Evolutionary conservation across 2,888 invertebrate genomes (phyloP), one percentile per base, ranked within the genome.

Genomic region (Anarsia innoxiella): DNA sequence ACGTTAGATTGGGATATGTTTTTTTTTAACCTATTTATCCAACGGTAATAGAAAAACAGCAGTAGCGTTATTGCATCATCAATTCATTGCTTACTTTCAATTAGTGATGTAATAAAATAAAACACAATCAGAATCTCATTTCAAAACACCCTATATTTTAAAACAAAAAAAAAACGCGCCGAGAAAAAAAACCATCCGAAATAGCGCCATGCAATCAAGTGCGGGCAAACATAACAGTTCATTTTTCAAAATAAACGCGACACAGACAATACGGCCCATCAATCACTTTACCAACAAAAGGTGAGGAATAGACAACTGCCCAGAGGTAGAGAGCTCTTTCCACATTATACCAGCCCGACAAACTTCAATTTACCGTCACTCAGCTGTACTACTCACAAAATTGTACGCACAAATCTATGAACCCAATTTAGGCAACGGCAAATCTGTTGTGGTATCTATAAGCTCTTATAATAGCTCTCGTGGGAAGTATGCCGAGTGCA

Each of bases 201-300:
- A 63, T 58, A 58, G 57, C 59, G 52, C 8, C 19, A 25, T 53
- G 55, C 65, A 73, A 76, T 75, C 69, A 66, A 61, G 59, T 57
- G 59, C 59, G 60, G 59, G 59, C 70, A 71, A 77, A 74, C 70
- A 72, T 53, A 59, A 49, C 51, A 51, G 56, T 65, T 69, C 72
- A 75, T 82, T 77, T 75, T 73, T 78, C 78, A 79, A 69, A 72
- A 56, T 59, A 70, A 73, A 73, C 59, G 72, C 69, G 72, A 76
- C 77, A 68, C 55, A 65, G 57, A 70, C 75, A 73, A 72, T 72
- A 64, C 51, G 47, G 46, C 45, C 60, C 75, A 82, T 82, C 79
- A 77, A 82, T 82, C 80, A 79, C 60, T 51, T 62, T 48, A 45
- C 45, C 49, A 65, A 74, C 76, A 76, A 78, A 75, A 76, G 74